Evolutionary conservation across 1,140 invertebrate species (phyloP).

Genomic region (Chironomus tepperi): DNA sequence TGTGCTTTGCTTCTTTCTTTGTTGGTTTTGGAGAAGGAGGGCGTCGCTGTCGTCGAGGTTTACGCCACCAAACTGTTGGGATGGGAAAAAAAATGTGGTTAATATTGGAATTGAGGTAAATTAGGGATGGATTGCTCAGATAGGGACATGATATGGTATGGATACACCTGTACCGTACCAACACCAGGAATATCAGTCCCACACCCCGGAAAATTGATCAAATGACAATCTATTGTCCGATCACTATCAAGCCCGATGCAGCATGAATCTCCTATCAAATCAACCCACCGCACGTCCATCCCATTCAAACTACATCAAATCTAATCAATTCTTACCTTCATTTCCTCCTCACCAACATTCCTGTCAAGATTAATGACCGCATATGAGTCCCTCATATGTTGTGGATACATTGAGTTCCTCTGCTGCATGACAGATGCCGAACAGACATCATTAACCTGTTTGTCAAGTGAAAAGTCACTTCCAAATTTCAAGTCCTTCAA

Average conservation of each 20-base stretch:
- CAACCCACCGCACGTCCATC: too few species aligned
- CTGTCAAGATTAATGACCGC: slow-evolving; percentile 72
- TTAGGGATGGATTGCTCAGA: too few species aligned
- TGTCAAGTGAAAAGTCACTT: slow-evolving; percentile 27
- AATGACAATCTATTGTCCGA: too few species aligned
- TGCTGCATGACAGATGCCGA: slow-evolving; percentile 56
- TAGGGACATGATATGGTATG: too few species aligned
- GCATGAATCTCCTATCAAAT: too few species aligned
- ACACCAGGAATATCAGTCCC: too few species aligned
- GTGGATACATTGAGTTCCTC: slow-evolving; percentile 76
- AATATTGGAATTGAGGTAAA: too few species aligned
- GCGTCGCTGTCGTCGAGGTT: slow-evolving; percentile 52
- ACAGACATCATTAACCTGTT: slow-evolving; percentile 42
- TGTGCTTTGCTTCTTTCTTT: slow-evolving; percentile 48
- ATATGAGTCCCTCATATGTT: slow-evolving; percentile 83
- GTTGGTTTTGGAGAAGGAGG: slow-evolving; percentile 46
- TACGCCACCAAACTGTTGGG: slow-evolving; percentile 42
- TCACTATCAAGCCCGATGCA: too few species aligned
- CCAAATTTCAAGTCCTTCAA: slow-evolving; percentile 52
- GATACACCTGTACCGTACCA: too few species aligned
- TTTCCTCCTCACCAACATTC: slow-evolving; percentile 57
- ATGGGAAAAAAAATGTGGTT: slow-evolving; percentile 27
- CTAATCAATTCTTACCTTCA: slow-evolving; percentile 59
- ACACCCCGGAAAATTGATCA: too few species aligned
- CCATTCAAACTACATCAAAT: too few species aligned